Conservation (phyloP, 2,888 invertebrate species). For the Brachyptera putata region DNA sequence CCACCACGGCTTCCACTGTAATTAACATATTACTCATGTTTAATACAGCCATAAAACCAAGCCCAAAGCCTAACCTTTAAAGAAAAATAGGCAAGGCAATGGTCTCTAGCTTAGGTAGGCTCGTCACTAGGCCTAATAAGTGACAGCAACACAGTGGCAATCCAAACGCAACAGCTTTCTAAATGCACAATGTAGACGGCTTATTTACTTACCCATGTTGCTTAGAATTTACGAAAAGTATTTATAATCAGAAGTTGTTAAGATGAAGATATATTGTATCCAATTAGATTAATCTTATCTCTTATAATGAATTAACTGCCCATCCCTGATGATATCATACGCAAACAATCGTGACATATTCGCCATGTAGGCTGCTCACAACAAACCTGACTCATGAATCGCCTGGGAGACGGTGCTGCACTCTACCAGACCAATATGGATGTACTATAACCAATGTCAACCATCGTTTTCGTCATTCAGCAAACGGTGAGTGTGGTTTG, state of each 20-base stretch:
- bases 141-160: too few species aligned
- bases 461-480: too few species aligned
- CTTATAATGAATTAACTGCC: conserved; percentile 22
- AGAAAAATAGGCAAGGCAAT: neutral
- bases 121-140: neutral
- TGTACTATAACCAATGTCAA: too few species aligned
- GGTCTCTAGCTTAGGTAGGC: neutral
- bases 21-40: conserved; percentile 31
- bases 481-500: too few species aligned
- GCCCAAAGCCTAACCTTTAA: neutral
- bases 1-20: conserved; percentile 76
- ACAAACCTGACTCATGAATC: conserved; percentile 11
- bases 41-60: neutral
- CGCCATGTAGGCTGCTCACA: conserved; percentile 21
- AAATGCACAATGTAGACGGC: neutral
- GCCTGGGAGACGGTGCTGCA: too few species aligned
- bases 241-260: neutral
- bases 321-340: conserved; percentile 34
- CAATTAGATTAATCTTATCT: conserved; percentile 10
- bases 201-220: conserved; percentile 28
- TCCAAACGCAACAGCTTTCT: neutral
- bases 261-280: neutral
- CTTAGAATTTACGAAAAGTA: neutral
- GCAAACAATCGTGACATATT: conserved; percentile 31
- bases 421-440: too few species aligned